Evolutionary conservation across 2,797 vertebrate species (phyloP), one percentile per base, ranked within the genome.

Genomic region (Sebastes vulpes): DNA sequence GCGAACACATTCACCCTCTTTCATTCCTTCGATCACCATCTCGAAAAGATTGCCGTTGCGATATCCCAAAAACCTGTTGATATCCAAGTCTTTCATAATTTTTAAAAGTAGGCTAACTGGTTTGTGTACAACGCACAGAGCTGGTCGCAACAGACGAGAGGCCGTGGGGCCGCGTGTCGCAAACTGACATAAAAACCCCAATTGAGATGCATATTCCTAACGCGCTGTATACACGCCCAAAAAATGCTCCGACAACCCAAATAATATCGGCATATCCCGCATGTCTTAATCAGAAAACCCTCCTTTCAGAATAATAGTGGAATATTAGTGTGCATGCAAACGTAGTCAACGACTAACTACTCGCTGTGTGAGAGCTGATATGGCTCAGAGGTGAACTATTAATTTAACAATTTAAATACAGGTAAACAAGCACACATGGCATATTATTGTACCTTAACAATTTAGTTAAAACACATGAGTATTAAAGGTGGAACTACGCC

Each of bases 131-230:
- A 42, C 14, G 14, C 38, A 42, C 38, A 42, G 14, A 42, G 14
- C 38, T 42, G 38, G 38, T 42, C 5, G 38, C 0, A 18, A 18
- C 16, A 48, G 16, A 0, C 6, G 0, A n/a, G 42, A 48, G 42
- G 42, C 16, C 7, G 42, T 48, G 38, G 38, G 38, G 38, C 38
- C 3, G 6, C 1, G 14, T 46, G 38, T 46, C 38, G 16, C 14
- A 48, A n/a, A 48, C 42, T 46, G 42, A n/a, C 16, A 46, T 18
- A 18, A 46, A 46, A 46, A 46, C 42, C 16, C 16, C 6, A n/a
- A 50, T 9, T 50, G 18, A 20, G 18, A 50, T 50, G 18, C 8
- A 20, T 50, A 50, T 20, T 50, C 48, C 1, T 1, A 50, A 20
- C 0, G 8, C n/a, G 48, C 48, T 50, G 48, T 50, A 1, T 20